Conservation (phyloP, 2,888 invertebrate genomes). For the Temnothorax rugatulus region DNA sequence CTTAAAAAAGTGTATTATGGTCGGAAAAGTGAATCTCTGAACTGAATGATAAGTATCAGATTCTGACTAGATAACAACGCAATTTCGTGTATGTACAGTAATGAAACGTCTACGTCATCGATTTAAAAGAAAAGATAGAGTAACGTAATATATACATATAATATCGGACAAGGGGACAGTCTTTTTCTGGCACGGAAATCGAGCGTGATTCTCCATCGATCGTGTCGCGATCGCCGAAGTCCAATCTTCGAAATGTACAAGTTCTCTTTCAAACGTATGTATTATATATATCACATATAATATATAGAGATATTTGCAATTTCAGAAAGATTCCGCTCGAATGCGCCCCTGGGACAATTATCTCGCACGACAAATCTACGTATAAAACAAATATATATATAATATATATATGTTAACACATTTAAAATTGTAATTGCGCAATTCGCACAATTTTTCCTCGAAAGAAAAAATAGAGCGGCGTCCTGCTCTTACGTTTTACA, state of each 20-base stretch:
- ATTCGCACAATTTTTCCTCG: conserved; percentile 23
- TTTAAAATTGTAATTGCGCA: conserved; percentile 21
- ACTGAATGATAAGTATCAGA: conserved; percentile 61
- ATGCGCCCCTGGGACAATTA: conserved; percentile 31
- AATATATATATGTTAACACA: conserved; percentile 26
- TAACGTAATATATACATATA: conserved; percentile 23
- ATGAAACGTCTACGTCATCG: conserved; percentile 60
- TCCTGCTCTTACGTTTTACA: not conserved
- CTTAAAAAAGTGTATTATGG: conserved; percentile 64
- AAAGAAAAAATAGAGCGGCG: conserved; percentile 4
- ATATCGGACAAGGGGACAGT: conserved; percentile 64
- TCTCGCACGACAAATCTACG: conserved; percentile 40
- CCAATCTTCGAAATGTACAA: conserved; percentile 59
- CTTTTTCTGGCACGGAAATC: conserved; percentile 69
- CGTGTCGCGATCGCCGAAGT: conserved; percentile 36
- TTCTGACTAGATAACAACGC: conserved; percentile 73
- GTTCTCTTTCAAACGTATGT: conserved; percentile 10
- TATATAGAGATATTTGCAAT: conserved; percentile 36
- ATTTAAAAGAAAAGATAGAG: conserved; percentile 53
- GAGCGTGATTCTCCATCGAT: conserved; percentile 52
- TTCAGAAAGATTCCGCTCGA: conserved; percentile 34
- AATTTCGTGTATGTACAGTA: conserved; percentile 69
- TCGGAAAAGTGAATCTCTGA: conserved; percentile 71
- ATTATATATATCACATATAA: not conserved
- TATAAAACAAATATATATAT: conserved; percentile 46